These are phyloP conservation scores for Momotus momota DNA, from an alignment of 2,797 vertebrate species.

Conservation along the genomic window DNA sequence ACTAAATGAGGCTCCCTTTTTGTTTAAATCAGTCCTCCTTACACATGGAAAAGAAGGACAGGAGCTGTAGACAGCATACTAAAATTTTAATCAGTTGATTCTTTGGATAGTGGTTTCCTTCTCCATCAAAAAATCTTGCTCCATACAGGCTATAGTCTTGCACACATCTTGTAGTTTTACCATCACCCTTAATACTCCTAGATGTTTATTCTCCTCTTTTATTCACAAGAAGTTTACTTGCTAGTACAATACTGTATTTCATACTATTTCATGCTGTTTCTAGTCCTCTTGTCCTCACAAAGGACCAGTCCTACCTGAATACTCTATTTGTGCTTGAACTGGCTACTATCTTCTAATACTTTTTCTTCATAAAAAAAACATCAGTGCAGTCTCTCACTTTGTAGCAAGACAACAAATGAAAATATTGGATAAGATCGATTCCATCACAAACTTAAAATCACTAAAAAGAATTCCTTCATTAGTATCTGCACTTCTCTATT, in stretches of 20 bases:
- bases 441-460: neutral
- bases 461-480: neutral
- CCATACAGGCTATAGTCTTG: fast-evolving
- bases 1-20: neutral
- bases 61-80: neutral
- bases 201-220: neutral
- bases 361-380: neutral
- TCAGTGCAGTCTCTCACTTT: neutral
- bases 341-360: neutral
- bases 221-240: neutral
- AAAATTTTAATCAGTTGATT: neutral
- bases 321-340: neutral
- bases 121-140: neutral
- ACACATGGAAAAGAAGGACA: neutral
- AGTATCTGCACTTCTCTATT: neutral
- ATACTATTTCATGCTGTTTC: neutral
- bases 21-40: neutral
- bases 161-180: neutral
- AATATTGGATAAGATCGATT: neutral
- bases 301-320: neutral
- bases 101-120: neutral
- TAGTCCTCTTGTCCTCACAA: neutral
- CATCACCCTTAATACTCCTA: neutral
- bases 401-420: neutral
- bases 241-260: neutral